Base-by-base conservation (phyloP, 1,140 invertebrate genomes). In the Harlomillsia oculata region DNA sequence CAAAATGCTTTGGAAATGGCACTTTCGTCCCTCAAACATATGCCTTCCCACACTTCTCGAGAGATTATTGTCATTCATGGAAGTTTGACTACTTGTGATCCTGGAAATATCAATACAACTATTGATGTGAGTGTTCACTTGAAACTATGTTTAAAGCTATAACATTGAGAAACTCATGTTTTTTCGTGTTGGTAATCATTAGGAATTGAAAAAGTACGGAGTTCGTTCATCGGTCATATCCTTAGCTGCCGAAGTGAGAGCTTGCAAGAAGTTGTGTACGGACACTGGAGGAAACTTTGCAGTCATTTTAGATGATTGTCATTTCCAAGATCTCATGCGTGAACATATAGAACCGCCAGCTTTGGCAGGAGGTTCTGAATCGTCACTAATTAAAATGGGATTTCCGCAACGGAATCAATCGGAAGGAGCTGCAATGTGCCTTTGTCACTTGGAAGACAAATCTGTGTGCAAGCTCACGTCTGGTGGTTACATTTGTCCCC, bases 41-140 rank as follows among this genome's bases (percentile, higher is more conserved):
- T 98, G 66, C 94, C 94, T 3, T 78, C 82, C 1, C 93, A 99
- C 75, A 88, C 92, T 1, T 97, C 91, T 56, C 76, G 91, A 67
- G 92, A 97, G 75, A 79, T 97, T 36, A 72, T 91, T n/a, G 74
- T 97, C 5, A 80, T 98, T 11, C 82, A 92, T 76, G 92, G 89
- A 1, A 94, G 90, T 67, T 76, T 98, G 25, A 97, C 94, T 2
- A 94, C 92, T 2, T 97, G 94, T 75, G 95, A 99, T 76, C 95
- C 95, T 20, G 82, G 86, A 21, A 89, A 97, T 68, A 95, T 98
- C 25, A 82, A 80, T 62, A 76, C 77, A 52, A 96, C 91, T 6
- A 85, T 97, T 68, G 77, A 87, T 72, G 86, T 88, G 73, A 40
- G 41, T 50, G 6, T 36, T 23, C 30, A 4, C 14, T 32, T 48